A percentile compares a stretch with the other conserved stretches of the same genome.
Conservation (phyloP, 2,113 vertebrate species). For the Suncus etruscus region DNA sequence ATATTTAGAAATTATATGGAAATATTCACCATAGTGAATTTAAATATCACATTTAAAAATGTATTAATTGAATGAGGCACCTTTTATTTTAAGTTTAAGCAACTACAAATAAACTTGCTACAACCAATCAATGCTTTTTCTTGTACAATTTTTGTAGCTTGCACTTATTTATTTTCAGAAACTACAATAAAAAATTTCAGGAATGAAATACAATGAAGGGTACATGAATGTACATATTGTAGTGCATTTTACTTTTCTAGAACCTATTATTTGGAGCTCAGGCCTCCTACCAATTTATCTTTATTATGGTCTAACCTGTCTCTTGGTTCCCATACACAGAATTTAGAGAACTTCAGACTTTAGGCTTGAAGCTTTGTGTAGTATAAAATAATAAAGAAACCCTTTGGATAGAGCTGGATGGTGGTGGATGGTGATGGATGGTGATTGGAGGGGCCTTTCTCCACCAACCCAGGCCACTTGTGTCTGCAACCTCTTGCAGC, state of each 20-base stretch:
- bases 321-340: not conserved
- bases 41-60: not conserved
- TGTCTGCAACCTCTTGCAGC: no score
- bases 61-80: not conserved
- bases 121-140: not conserved
- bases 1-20: not conserved
- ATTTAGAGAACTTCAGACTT: not conserved
- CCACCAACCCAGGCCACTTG: no score
- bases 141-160: not conserved
- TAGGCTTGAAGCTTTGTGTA: no score
- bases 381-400: no score
- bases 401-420: no score
- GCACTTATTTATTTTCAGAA: not conserved
- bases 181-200: no score
- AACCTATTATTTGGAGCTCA: not conserved
- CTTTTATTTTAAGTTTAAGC: not conserved
- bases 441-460: no score
- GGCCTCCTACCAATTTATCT: not conserved
- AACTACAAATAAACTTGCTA: not conserved
- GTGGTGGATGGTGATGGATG: no score
- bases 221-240: not conserved
- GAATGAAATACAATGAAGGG: not conserved
- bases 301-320: not conserved
- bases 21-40: not conserved
- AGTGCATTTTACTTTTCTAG: not conserved